Conservation (phyloP, 2,888 invertebrate genomes). For the Thymelicus acteon region DNA sequence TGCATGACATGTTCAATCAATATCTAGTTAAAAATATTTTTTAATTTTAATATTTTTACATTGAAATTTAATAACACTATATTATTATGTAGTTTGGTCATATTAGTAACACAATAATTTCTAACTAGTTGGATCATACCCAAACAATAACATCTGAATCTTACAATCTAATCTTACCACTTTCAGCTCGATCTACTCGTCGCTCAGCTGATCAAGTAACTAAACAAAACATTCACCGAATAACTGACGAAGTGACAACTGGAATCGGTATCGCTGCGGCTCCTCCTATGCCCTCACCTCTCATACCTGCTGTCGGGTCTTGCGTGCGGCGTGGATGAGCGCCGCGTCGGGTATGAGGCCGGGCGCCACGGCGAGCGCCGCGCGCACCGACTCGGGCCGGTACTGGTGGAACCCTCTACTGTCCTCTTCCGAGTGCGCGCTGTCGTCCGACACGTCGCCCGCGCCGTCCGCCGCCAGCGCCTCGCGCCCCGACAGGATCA, state of each 20-base stretch:
- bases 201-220: conserved; percentile 1
- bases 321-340: conserved; percentile 98
- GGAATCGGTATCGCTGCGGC: conserved; percentile 47
- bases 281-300: conserved; percentile 88
- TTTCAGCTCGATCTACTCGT: background rate
- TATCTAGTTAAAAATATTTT: no score
- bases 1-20: no score
- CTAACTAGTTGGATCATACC: no score
- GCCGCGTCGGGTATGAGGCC: conserved; percentile 98
- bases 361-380: conserved; percentile 89
- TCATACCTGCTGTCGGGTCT: conserved; percentile 95
- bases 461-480: conserved; percentile 91
- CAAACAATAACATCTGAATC: background rate
- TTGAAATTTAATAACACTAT: no score
- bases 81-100: no score
- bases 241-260: no score
- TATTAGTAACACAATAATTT: no score
- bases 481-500: conserved; percentile 92
- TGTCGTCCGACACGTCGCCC: conserved; percentile 87
- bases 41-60: no score
- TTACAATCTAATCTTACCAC: conserved; percentile 2
- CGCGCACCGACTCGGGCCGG: conserved; percentile 89
- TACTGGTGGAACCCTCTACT: conserved; percentile 77
- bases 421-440: conserved; percentile 70
- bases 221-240: conserved; percentile 2